Conservation (phyloP, 2,797 vertebrate species). For the Tenualosa thibaudeaui region DNA sequence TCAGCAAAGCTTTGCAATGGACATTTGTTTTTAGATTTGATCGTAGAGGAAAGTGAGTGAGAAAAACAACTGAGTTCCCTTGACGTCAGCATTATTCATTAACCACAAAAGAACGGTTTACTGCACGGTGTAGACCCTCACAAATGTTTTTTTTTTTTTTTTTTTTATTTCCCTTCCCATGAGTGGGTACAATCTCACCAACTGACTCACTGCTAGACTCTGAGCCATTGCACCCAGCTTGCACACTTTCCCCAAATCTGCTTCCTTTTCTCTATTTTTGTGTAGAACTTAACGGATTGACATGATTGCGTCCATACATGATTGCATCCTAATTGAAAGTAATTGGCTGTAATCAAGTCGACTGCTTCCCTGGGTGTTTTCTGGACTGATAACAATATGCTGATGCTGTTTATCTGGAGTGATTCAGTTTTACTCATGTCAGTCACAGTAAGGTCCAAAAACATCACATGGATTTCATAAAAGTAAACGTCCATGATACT, state of each 20-base stretch:
- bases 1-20: conserved; percentile 39
- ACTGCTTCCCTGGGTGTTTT: background rate
- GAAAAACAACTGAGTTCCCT: conserved; percentile 46
- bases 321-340: background rate
- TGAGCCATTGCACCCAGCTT: background rate
- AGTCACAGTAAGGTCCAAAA: background rate
- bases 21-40: conserved; percentile 38
- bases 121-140: background rate
- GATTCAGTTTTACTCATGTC: conserved; percentile 8
- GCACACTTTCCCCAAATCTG: background rate
- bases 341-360: background rate
- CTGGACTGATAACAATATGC: background rate
- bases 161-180: conserved; percentile 35
- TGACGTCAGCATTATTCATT: conserved; percentile 61
- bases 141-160: background rate
- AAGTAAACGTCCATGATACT: background rate
- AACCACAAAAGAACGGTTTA: conserved; percentile 51
- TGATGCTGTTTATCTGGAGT: background rate
- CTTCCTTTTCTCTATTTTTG: background rate
- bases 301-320: background rate
- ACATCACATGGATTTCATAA: background rate
- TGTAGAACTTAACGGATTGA: background rate
- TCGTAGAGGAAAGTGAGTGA: conserved; percentile 49
- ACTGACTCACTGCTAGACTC: conserved; percentile 62
- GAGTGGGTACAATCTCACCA: conserved; percentile 54